Evolutionary conservation across 2,888 invertebrate species (phyloP), one percentile per base, ranked within the genome.

Genomic region (Microctonus brassicae): DNA sequence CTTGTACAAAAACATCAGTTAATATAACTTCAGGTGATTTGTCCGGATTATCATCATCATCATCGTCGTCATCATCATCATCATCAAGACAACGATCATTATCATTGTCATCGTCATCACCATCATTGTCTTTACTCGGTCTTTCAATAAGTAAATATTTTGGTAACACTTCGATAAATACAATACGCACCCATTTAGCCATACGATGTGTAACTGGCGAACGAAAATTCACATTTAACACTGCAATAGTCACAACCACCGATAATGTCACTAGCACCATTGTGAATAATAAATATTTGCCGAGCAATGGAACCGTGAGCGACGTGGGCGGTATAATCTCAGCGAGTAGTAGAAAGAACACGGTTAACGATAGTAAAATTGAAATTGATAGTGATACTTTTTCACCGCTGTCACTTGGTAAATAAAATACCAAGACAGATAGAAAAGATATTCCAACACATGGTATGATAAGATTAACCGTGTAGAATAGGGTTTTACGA

Each of bases 321-420:
- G 97, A 97, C 78, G 97, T 97, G 68, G 97, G 96, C 81, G 97
- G 97, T 87, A 97, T 97, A 87, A 97, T 97, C 90, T 97, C 97
- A 84, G 95, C 96, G 86, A 97, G 90, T 81, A 97, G 91, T 84
- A 97, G 91, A 90, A 97, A 97, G 91, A 97, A 97, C 90, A 97
- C 97, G 84, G 97, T 97, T 85, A 97, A 90, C 80, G 97, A 97
- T 69, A 97, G 93, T 75, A 97, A 91, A 87, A 97, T 97, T 78
- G 96, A 97, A 84, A 97, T 97, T 88, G 97, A 97, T 77, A 99
- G 92, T 75, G 98, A 97, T 82, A 98, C 97, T 89, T 98, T 98
- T 89, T 99, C 98, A 78, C 98, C 98, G 65, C 97, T 97, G 89
- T 98, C 98, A 78, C 97, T 97, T 73, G 99, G 99, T 81, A 99